Evolutionary conservation across 2,888 invertebrate genomes (phyloP), one percentile per base, ranked within the genome.

Genomic region (Brenthis hecate): DNA sequence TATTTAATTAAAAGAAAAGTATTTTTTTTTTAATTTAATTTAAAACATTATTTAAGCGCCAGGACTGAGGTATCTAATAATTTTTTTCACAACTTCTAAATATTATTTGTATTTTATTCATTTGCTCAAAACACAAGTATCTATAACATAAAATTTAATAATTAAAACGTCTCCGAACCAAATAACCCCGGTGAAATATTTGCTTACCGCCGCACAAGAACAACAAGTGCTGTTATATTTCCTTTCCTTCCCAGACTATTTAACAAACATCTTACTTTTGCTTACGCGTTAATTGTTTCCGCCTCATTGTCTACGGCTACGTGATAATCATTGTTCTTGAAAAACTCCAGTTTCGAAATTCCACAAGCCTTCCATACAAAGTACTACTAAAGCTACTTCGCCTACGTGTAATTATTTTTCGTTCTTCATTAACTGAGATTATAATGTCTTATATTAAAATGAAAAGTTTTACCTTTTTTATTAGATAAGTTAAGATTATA

Each of bases 191-290:
- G n/a, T 16, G 28, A 36, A 60, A 54, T 60, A 55, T 61, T 56
- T 66, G 47, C 65, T 61, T 66, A 64, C 57, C 56, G 13, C 60
- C 48, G n/a, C 56, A 47, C 28, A 67, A 69, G 67, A 56, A 62
- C 56, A 57, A 51, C 68, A 51, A 67, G 69, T 53, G 28, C 53
- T 66, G 65, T 62, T 67, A 56, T 65, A 61, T 69, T 65, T 65
- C 47, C 64, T 65, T 67, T 65, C 65, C 65, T 70, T 68, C 51
- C 58, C 57, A 70, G 72, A 63, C 65, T 62, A 58, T 70, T 62
- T 64, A 72, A 55, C 66, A 60, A 66, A 69, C 66, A 68, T 61
- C 68, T 72, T 70, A 72, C 69, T 66, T 63, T 70, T 58, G 63
- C 72, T 70, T 63, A 70, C 56, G 57, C 57, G 51, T 53, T 70